Evolutionary conservation across 2,888 invertebrate genomes (phyloP), one percentile per base, ranked within the genome.

Genomic region (Mechanitis mazaeus): DNA sequence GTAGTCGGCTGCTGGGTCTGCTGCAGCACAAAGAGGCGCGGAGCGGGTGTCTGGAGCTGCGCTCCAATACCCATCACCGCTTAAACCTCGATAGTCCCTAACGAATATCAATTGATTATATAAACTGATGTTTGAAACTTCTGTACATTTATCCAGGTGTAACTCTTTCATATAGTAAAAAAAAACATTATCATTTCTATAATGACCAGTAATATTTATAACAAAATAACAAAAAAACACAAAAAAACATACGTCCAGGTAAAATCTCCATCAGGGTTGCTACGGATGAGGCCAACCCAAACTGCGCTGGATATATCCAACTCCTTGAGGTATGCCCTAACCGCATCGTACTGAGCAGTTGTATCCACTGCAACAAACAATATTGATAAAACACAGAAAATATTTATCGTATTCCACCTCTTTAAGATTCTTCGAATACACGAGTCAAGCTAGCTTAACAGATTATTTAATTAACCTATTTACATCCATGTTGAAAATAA

Each of bases 241-340:
- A n/a, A 55, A 55, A 54, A 42, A 77, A 93, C 94, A 92, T 88
- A 95, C 95, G 94, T 94, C 95, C 95, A 95, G 72, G 93, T 92
- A 77, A 95, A 95, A 68, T 93, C 93, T 61, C 93, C 92, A 71
- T 93, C 93, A 61, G 93, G 93, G 73, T 92, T 92, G 73, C 93
- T 92, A 72, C 94, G 93, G 74, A 94, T 94, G 68, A 95, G 91
- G 64, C 95, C 95, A 72, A 95, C 94, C 95, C 95, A 95, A 65
- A 95, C 94, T 59, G 93, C 93, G 77, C 93, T 94, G 53, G 93
- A 92, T 65, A 95, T 94, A 78, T 95, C 95, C 83, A 95, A 81
- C 79, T 95, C 94, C 79, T 94, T 94, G 68, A 95, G 91, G 77
- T 94, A 94, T 38, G 94, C 94, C 68, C 95, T 90, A 59, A 94